These are phyloP conservation scores for Chromobotia macracanthus DNA, from an alignment of 2,797 vertebrate genomes.

Conservation along the genomic window DNA sequence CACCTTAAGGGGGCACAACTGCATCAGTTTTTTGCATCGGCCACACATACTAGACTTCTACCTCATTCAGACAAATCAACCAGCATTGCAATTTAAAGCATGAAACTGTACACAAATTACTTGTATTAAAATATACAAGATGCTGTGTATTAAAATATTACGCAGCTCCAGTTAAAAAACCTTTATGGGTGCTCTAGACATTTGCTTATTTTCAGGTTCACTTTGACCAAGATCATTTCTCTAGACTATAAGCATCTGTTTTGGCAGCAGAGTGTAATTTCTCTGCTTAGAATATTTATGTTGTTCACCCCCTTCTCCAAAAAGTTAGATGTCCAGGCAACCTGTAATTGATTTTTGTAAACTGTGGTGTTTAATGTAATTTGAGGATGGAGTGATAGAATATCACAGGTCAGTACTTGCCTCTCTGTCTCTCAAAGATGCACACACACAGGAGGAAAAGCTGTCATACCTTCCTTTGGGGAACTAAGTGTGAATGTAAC, in stretches of 20 bases:
- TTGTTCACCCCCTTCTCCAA: slow-evolving; percentile 34
- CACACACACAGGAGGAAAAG: not conserved
- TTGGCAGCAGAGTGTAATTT: slow-evolving; percentile 69
- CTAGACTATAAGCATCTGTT: slow-evolving; percentile 68
- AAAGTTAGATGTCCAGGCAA: too few species aligned
- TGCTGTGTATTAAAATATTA: slow-evolving; percentile 52
- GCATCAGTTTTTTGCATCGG: slow-evolving; percentile 59
- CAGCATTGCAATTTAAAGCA: slow-evolving; percentile 29
- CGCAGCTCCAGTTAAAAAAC: not conserved
- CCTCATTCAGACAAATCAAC: slow-evolving; percentile 38
- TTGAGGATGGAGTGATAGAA: not conserved
- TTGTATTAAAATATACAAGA: too few species aligned
- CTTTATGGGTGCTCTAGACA: slow-evolving; percentile 67
- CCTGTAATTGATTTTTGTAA: not conserved
- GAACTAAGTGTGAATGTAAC: not conserved
- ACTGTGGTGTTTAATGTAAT: not conserved
- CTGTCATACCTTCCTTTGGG: not conserved
- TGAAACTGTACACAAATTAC: slow-evolving; percentile 56
- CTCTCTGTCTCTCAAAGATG: not conserved
- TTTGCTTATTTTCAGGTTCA: slow-evolving; percentile 69
- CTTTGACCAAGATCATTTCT: slow-evolving; percentile 68
- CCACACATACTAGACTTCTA: not conserved
- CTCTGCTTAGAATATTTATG: slow-evolving; percentile 64
- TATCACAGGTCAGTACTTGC: not conserved
- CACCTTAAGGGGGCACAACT: slow-evolving; percentile 77